These are phyloP conservation scores for Sarcophaga bullata DNA, from an alignment of 1,140 invertebrate genomes.

Conservation along the genomic window DNA sequence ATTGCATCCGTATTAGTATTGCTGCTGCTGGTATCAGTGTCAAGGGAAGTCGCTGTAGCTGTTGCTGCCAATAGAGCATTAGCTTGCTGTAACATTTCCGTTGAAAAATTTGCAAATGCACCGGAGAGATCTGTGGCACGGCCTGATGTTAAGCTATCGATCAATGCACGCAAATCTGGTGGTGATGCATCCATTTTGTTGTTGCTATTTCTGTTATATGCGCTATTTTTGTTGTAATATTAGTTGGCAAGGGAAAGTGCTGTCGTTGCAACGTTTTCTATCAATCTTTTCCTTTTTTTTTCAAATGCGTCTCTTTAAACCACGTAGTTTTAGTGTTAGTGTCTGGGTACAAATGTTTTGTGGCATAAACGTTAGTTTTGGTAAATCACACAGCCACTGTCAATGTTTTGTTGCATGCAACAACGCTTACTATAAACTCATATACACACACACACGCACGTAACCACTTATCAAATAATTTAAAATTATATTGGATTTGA, in stretches of 20 bases:
- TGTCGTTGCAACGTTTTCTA: background rate
- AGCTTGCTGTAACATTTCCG: slow-evolving; percentile 57
- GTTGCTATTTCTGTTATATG: background rate
- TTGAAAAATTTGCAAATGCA: slow-evolving; percentile 57
- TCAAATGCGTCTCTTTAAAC: background rate
- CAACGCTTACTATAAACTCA: no score
- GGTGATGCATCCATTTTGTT: slow-evolving; percentile 25
- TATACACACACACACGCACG: no score
- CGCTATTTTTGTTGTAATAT: no score
- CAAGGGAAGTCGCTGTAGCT: background rate
- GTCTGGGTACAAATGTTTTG: background rate
- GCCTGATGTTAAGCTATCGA: slow-evolving; percentile 53
- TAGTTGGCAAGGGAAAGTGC: no score
- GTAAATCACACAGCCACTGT: no score
- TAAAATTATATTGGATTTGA: background rate
- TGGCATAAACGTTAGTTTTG: background rate
- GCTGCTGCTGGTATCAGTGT: background rate
- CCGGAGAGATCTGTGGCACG: slow-evolving; percentile 49
- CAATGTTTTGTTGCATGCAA: no score
- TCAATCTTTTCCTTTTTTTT: no score
- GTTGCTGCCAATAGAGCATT: slow-evolving; percentile 51
- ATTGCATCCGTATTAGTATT: slow-evolving; percentile 1
- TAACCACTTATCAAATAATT: background rate
- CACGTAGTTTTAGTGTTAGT: background rate
- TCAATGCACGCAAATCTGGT: slow-evolving; percentile 52